Evolutionary conservation across 2,797 vertebrate species (phyloP), one percentile per base, ranked within the genome.

Genomic region (Cygnus olor): DNA sequence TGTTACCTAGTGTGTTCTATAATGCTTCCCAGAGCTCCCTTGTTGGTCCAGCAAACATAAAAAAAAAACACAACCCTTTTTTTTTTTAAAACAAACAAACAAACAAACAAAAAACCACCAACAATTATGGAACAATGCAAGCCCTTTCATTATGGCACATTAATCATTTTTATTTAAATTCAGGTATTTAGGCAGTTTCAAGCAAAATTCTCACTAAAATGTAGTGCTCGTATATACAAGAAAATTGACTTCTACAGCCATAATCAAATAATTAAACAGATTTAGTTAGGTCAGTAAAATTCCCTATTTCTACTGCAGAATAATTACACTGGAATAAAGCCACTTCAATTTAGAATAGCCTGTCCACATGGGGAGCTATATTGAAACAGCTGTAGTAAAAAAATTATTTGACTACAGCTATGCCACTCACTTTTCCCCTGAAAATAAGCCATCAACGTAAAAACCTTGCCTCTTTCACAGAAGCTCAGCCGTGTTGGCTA

Each of bases 381-480:
- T 69, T 88, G 81, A 94, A 94, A 93, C 69, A 94, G 86, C 69
- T 92, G 69, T 76, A 94, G 90, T 69, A 89, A 93, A 97, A 94
- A 88, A 87, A 94, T 95, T 91, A 90, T 87, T 90, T 91, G 64
- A 93, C 86, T 90, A 89, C 24, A 92, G 57, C 54, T 58, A 93
- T 40, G 42, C n/a, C 0, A 0, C 34, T 89, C 0, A 0, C 24
- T 74, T 57, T 27, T 13, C 47, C 14, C 7, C 13, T 25, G 34
- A 80, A 94, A 89, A 27, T n/a, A 85, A 90, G 69, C 38, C 65
- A 90, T 77, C 72, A 51, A 76, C 79, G 88, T 44, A 92, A 93
- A 94, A 89, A 63, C 63, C 54, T 83, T 80, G 32, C 38, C 69
- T 92, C 17, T 87, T 60, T 64, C 4, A 2, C 24, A 80, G 74